Percentiles rank a stretch among this genome's conserved stretches.
phyloP scores from a whole-genome alignment of 1,140 invertebrate genomes.

The Zaprionus camerounensis region DNA sequence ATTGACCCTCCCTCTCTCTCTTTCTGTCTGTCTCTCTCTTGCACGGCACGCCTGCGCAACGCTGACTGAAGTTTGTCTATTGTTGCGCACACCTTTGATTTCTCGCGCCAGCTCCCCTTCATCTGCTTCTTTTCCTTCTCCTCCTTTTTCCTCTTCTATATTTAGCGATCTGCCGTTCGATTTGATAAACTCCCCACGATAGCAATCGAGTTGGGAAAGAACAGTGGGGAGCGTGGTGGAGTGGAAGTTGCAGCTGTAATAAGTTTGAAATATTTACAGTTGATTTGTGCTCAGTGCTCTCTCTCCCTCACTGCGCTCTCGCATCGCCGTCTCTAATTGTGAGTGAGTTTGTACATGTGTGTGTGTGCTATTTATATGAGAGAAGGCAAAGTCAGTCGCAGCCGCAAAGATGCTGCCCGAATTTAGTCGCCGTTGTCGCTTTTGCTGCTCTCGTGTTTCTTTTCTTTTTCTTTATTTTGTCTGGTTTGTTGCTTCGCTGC shows the following conservation, averaged over 20 bases:
- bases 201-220: conserved; percentile 9
- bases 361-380: conserved; percentile 70
- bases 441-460: conserved; percentile 12
- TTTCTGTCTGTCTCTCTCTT: background rate
- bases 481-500: conserved; percentile 18
- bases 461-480: conserved; percentile 8
- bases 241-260: conserved; percentile 48
- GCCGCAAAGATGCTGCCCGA: conserved; percentile 55
- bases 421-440: conserved; percentile 42
- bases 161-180: conserved; percentile 36
- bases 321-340: conserved; percentile 57
- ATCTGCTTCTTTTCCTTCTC: too few species aligned
- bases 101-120: conserved; percentile 34
- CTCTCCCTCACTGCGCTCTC: background rate
- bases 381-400: conserved; percentile 45
- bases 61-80: conserved; percentile 45
- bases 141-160: conserved; percentile 17
- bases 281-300: conserved; percentile 30
- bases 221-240: background rate
- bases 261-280: conserved; percentile 67
- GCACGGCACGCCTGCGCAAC: conserved; percentile 70
- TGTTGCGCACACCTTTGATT: conserved; percentile 43
- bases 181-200: conserved; percentile 46
- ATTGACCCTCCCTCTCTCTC: conserved; percentile 7
- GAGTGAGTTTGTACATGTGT: conserved; percentile 34